Evolutionary conservation across 2,888 invertebrate species (phyloP), one percentile per base, ranked within the genome.

Genomic region (Harpagoxenus sublaevis): DNA sequence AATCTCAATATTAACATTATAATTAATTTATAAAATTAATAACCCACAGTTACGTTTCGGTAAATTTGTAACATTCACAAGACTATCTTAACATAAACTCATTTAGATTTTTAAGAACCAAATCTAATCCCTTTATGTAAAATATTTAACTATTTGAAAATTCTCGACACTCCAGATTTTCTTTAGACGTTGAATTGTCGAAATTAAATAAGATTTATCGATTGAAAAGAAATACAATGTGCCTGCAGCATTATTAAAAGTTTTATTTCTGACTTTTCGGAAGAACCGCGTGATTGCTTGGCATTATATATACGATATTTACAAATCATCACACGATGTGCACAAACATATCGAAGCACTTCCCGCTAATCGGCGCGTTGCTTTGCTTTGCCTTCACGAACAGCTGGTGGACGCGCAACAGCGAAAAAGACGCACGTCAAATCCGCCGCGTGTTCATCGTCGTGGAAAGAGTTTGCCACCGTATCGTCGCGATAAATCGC

Each of bases 361-460:
- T 55, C 12, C 55, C 2, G 42, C 35, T 35, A 48, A n/a, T 31
- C 57, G 31, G 10, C n/a, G 31, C 12, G 62, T n/a, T 35, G 10
- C 31, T 23, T n/a, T 35, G 10, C 31, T 23, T 45, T 55, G 55
- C 18, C 55, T 31, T 45, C 4, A 35, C 66, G 5, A 78, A 70
- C 79, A 79, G 79, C 57, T 79, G 70, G 45, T 35, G 18, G 8
- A 79, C 12, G 68, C 31, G 45, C 23, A 35, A 66, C 12, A 12
- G 28, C 15, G 45, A 45, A 68, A 66, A 77, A 45, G 45, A 66
- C 57, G 15, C 55, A 35, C 45, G 35, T 68, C 31, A 6, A 68
- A 48, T 35, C 15, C 45, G 42, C n/a, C 45, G 42, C n/a, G 55
- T 57, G 31, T 68, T 79, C 45, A 35, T 77, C 65, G 15, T 75